Evolutionary conservation across 2,888 invertebrate species (phyloP).

Genomic region (Ophion ellenae): DNA sequence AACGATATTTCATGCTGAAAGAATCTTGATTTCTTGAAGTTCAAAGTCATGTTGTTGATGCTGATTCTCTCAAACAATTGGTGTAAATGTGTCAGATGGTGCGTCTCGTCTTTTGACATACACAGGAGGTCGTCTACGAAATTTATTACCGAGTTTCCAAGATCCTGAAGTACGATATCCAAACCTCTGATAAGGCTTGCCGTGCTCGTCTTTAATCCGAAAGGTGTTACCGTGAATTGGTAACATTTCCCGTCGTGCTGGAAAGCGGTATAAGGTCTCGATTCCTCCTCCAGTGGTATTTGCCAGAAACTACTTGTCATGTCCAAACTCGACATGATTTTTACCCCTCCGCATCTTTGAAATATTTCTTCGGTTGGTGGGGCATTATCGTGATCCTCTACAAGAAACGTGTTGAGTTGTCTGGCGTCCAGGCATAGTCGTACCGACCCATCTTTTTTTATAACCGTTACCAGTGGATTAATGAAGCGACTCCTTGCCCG

Average conservation of each 20-base stretch:
- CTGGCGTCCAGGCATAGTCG: conserved; percentile 8
- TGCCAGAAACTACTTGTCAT: conserved; percentile 18
- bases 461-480: neutral
- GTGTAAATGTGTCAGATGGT: too few relatives aligned
- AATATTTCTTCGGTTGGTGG: conserved; percentile 1
- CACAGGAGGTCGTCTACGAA: conserved; percentile 20
- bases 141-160: neutral
- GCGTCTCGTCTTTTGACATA: neutral
- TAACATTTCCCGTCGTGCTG: neutral
- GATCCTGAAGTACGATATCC: too few relatives aligned
- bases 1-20: too few relatives aligned
- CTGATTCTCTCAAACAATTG: too few relatives aligned
- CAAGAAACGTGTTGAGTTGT: neutral
- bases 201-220: conserved; percentile 15
- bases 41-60: too few relatives aligned
- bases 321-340: conserved; percentile 4
- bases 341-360: neutral
- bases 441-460: conserved; percentile 14
- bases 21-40: too few relatives aligned
- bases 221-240: conserved; percentile 25
- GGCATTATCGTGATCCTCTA: neutral
- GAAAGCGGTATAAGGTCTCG: conserved; percentile 28
- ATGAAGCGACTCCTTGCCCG: neutral
- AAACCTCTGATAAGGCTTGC: neutral
- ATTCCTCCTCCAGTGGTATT: neutral